Base-by-base conservation (phyloP, 2,888 invertebrate species). In the Volucella inflata region DNA sequence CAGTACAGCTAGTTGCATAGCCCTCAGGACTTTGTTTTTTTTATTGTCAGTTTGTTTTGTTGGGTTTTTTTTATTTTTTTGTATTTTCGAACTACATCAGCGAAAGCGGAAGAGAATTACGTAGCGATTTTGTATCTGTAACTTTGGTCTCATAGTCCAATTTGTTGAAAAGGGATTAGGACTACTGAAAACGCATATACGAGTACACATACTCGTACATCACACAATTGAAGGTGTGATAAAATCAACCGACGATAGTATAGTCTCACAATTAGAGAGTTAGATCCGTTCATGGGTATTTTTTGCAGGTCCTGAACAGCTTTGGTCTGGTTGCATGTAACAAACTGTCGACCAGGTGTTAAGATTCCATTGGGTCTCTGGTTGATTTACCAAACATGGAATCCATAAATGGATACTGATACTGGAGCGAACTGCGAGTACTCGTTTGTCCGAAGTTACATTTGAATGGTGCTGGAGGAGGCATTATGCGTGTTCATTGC, bases 201-300 rank as follows among this genome's bases (percentile, higher is more conserved):
- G n/a, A n/a, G n/a, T 44, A 48, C 30, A 60, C 38, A 70, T 14
- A 42, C 10, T 38, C 62, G 48, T 16, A 30, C 48, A 53, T 9
- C 17, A 12, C 53, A 46, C 11, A 16, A 8, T n/a, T 48, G n/a
- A 50, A 80, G 80, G 84, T 84, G 84, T 79, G 84, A 84, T 84
- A 75, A 70, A 75, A 84, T 80, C 84, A 68, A 79, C 64, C 57
- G 16, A 42, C 70, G 64, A 80, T 76, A 75, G 75, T 53, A 21
- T 21, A 75, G 72, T 70, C 76, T 30, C 74, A 84, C 84, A 84
- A 80, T 84, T 80, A 84, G 80, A 80, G 80, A 80, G 75, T 53
- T 74, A 65, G 40, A 75, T 84, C 70, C 83, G 74, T 79, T 78
- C 55, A 38, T 2, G 55, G 60, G 64, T 59, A 44, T 21, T 16